Conservation (phyloP, 2,113 vertebrate species). For the Gulo gulo region DNA sequence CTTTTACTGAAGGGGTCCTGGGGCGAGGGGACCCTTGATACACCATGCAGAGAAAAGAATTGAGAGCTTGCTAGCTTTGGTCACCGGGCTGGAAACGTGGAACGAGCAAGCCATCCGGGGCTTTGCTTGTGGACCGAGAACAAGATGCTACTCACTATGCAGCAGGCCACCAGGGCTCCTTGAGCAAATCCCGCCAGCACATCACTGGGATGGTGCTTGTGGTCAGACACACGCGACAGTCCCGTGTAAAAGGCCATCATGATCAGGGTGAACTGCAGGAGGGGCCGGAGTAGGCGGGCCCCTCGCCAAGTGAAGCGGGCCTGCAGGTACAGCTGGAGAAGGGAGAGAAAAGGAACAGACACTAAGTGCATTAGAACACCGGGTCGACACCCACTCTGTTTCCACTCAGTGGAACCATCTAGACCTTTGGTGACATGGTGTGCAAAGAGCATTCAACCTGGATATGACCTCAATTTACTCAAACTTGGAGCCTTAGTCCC, state of each 20-base stretch:
- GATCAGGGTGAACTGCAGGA: constrained; percentile 96
- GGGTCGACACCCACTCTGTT: fast-evolving
- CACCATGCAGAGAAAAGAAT: not conserved
- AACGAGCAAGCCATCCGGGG: not conserved
- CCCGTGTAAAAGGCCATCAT: constrained; percentile 99
- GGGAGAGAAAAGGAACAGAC: not conserved
- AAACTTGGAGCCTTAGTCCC: not conserved
- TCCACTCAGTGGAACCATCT: not conserved
- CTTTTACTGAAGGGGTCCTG: not conserved
- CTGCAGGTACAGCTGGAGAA: constrained; percentile 93
- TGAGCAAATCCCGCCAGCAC: constrained; percentile 94
- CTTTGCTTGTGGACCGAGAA: not conserved
- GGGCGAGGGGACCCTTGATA: not conserved
- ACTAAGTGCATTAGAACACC: not conserved
- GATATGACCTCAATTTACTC: not conserved
- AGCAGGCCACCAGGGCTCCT: constrained; percentile 95
- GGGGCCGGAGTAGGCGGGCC: constrained; percentile 93
- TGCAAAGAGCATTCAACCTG: not conserved
- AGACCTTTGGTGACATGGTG: too few relatives aligned
- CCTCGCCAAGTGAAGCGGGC: constrained; percentile 96
- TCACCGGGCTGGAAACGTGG: constrained; percentile 54
- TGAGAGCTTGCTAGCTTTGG: not conserved
- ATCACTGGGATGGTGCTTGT: constrained; percentile 95
- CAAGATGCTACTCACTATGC: constrained; percentile 88
- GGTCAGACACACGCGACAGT: constrained; percentile 94